Evolutionary conservation across 2,797 vertebrate species (phyloP).

Genomic region (Menidia menidia): DNA sequence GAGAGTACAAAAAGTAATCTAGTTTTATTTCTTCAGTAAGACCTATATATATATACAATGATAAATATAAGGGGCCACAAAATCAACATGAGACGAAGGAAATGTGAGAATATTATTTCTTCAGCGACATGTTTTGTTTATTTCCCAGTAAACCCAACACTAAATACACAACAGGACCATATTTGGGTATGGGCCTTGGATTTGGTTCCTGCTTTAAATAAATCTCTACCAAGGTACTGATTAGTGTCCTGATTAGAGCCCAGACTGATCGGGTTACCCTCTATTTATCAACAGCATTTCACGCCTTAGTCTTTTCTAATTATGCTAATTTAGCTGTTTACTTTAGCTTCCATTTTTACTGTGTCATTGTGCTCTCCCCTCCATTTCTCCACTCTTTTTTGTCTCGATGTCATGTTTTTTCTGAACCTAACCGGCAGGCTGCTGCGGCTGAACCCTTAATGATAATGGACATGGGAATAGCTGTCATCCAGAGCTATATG

Average conservation of each 20-base stretch:
- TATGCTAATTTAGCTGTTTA: conserved; percentile 36
- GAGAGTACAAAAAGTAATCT: no score
- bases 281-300: conserved; percentile 22
- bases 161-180: neutral
- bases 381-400: conserved; percentile 32
- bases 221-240: conserved; percentile 13
- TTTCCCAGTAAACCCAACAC: neutral
- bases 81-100: no score
- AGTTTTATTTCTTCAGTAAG: no score
- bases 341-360: conserved; percentile 28
- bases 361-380: conserved; percentile 19
- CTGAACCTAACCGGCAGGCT: conserved; percentile 57
- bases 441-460: conserved; percentile 54
- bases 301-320: conserved; percentile 25
- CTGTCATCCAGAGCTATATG: conserved; percentile 54
- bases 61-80: no score
- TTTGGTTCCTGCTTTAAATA: conserved; percentile 23
- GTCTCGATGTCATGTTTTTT: conserved; percentile 57
- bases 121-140: no score
- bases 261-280: conserved; percentile 38
- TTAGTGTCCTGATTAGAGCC: conserved; percentile 24
- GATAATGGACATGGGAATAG: conserved; percentile 63
- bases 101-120: no score
- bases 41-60: no score
- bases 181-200: conserved; percentile 8